Base-by-base conservation (phyloP, 2,113 vertebrate species). In the Carettochelys insculpta region DNA sequence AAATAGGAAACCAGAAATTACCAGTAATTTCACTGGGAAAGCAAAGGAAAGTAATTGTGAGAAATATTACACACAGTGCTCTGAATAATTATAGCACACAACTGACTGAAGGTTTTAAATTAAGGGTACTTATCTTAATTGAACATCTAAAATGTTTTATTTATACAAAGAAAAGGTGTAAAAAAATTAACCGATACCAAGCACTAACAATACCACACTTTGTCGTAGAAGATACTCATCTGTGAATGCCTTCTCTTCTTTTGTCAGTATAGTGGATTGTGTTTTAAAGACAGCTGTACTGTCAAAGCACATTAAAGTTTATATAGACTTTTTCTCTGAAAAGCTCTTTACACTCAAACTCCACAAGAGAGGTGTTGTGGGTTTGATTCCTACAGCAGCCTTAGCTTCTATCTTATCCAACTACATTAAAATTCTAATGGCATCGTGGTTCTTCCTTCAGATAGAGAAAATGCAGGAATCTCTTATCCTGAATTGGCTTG, bases 121-220 rank as follows among this genome's bases (percentile, higher is more conserved):
- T 97, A 98, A 98, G 95, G 80, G 91, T 98, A 97, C 97, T 98
- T 98, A 98, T 96, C 98, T 98, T 98, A 98, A 98, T 97, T 98
- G 95, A 98, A 98, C 94, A 97, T 97, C 95, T 95, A 96, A 98
- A 98, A 97, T 97, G 97, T 98, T 98, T 97, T 98, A 98, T 98
- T 98, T 98, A 97, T 97, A 98, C 96, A 98, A 97, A 97, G 96
- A 95, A 96, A 98, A 97, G 94, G 96, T 97, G 92, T 95, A 88
- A 95, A 92, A 95, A 94, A 96, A 95, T 87, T 76, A 96, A 89
- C 78, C 75, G 77, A 81, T 93, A 77, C 45, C 82, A 96, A 92
- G 53, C 85, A 82, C 1, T 68, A 95, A 25, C 24, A 92, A 83
- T 58, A 76, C 4, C 38, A 51, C 4, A 27, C 54, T 86, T 88